Base-by-base conservation (phyloP, 2,888 invertebrate genomes). In the Meteorus cinctellus region DNA sequence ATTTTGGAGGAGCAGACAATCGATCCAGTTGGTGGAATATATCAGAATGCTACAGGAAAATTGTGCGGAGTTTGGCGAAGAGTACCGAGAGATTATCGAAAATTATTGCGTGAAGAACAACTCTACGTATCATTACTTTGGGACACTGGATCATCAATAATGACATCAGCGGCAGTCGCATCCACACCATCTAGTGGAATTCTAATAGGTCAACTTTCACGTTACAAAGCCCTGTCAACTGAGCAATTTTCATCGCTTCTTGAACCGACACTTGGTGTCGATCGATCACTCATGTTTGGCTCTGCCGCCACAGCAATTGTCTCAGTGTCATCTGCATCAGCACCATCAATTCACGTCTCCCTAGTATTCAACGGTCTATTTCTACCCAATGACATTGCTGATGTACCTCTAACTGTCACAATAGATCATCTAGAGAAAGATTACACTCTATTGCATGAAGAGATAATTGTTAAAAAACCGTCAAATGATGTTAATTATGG, bases 1-100 rank as follows among this genome's bases (percentile, higher is more conserved):
- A 95, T 97, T 82, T 91, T 97, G 19, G 94, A 97, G 81, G 97
- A 97, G 87, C 95, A 96, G 83, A 93, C 93, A 41, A 90, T 96
- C 81, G 93, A 89, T 83, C 92, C 89, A 85, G 90, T 86, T 14
- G 89, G 89, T 77, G 95, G 95, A 77, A 92, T 93, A 63, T 96
- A 96, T 84, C 96, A 96, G 90, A 96, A 96, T 86, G 93, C 94
- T 80, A 96, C 96, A 8, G 94, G 96, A 79, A 96, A 96, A 91
- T 90, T 97, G 36, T 97, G 97, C 86, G 97, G 97, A 0, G 96
- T 96, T 1, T 97, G 97, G 97, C 93, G 95, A 77, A 92, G 97
- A 79, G 93, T 97, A 70, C 96, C 97, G 0, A 92, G 95, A 59
- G 95, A 96, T 79, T 97, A 97, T 89, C 92, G 96, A 84, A 93